Evolutionary conservation across 2,888 invertebrate species (phyloP).

Genomic region (Calliphora vomitoria): DNA sequence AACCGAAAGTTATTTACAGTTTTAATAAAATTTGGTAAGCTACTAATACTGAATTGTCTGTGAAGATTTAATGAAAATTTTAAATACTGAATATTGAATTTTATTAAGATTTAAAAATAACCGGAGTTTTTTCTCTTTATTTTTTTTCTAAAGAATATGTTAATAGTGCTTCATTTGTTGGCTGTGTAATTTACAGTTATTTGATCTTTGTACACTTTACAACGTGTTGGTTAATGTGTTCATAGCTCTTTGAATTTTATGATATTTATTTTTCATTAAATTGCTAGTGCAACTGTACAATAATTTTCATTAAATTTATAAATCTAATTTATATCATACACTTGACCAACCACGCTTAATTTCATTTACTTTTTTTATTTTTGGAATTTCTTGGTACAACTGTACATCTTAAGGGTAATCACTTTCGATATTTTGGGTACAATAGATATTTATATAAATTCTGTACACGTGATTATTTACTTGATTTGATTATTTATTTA

Average conservation of each 20-base stretch:
- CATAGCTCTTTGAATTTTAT: too few species aligned
- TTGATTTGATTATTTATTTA: too few species aligned
- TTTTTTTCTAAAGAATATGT: too few species aligned
- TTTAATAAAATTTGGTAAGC: constrained; percentile 3
- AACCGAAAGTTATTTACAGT: neutral
- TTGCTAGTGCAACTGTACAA: too few species aligned
- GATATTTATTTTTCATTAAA: too few species aligned
- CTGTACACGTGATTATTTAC: neutral
- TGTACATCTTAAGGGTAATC: neutral
- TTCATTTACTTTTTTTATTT: neutral
- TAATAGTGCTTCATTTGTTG: too few species aligned
- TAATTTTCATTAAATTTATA: neutral
- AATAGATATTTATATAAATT: too few species aligned
- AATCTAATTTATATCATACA: neutral
- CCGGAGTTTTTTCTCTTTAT: neutral
- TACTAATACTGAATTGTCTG: neutral
- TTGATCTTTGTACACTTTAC: too few species aligned
- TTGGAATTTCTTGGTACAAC: neutral
- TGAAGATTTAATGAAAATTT: neutral
- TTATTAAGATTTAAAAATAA: neutral
- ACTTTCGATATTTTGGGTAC: too few species aligned
- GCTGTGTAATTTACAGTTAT: too few species aligned
- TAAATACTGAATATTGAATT: neutral
- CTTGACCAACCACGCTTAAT: neutral
- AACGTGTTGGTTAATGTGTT: too few species aligned